Evolutionary conservation across 1,140 invertebrate species (phyloP).

Genomic region (Mamestra configurata): DNA sequence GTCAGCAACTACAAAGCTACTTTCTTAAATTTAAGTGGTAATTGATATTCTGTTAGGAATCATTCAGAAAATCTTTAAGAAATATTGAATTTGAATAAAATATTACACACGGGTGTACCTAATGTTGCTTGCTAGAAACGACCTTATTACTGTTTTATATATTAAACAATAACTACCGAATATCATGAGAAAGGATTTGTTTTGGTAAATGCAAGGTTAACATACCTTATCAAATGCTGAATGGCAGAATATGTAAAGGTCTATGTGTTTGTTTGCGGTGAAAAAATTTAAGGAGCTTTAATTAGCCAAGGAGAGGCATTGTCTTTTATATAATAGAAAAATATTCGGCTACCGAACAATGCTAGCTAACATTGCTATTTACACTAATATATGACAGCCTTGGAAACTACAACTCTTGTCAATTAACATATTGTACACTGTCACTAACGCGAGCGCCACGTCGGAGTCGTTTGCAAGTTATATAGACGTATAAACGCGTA

Average conservation of each 20-base stretch:
- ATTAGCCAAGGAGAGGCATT: constrained; percentile 14
- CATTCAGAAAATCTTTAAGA: too few relatives aligned
- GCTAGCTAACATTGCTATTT: not conserved
- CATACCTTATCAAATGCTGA: not conserved
- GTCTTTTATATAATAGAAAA: not conserved
- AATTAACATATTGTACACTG: not conserved
- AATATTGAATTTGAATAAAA: too few relatives aligned
- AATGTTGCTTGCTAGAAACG: not conserved
- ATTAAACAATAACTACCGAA: not conserved
- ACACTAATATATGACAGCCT: not conserved
- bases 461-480: not conserved
- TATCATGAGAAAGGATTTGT: constrained; percentile 8
- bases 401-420: not conserved
- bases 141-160: not conserved
- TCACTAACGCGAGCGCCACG: not conserved
- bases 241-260: not conserved
- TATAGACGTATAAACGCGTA: not conserved
- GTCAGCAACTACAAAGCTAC: not conserved
- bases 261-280: not conserved
- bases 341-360: not conserved
- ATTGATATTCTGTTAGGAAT: too few relatives aligned
- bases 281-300: not conserved
- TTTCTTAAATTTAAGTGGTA: not conserved
- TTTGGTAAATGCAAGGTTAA: constrained; percentile 14
- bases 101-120: not conserved